Percentiles rank a stretch among this genome's conserved stretches.
Evolutionary conservation across 2,113 vertebrate species (phyloP).

Genomic region (Ammodytes dubius): DNA sequence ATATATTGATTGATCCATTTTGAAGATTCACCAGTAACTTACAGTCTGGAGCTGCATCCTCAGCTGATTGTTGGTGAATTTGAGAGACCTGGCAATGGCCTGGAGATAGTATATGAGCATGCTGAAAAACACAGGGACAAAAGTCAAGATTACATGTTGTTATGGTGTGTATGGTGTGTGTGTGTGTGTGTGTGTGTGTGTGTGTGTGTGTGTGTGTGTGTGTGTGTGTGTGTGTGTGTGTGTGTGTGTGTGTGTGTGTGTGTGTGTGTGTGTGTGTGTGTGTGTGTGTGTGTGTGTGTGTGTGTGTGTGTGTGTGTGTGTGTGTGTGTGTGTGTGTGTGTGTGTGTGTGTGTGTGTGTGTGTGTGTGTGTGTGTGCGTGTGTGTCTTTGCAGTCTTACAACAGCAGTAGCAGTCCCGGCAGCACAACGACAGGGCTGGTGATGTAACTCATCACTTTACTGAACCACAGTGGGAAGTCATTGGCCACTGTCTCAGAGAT

Average conservation of each 20-base stretch:
- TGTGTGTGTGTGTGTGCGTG: background rate
- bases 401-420: slow-evolving; percentile 91
- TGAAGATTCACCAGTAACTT: slow-evolving; percentile 73
- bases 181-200: background rate
- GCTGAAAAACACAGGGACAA: slow-evolving; percentile 82
- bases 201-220: slow-evolving; percentile 12
- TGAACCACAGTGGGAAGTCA: slow-evolving; percentile 94
- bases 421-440: slow-evolving; percentile 96
- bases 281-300: background rate
- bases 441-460: slow-evolving; percentile 90
- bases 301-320: background rate
- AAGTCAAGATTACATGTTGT: background rate
- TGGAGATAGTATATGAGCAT: slow-evolving; percentile 99
- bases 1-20: background rate
- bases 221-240: background rate
- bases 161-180: background rate
- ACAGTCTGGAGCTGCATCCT: slow-evolving; percentile 94
- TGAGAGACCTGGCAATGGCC: slow-evolving; percentile 95
- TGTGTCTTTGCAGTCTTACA: slow-evolving; percentile 87
- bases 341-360: background rate
- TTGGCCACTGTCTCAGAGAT: slow-evolving; percentile 92
- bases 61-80: slow-evolving; percentile 97
- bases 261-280: background rate
- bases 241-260: background rate
- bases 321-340: background rate